These are phyloP conservation scores for Microhierax caerulescens DNA, from an alignment of 2,797 vertebrate genomes.

Conservation along the genomic window DNA sequence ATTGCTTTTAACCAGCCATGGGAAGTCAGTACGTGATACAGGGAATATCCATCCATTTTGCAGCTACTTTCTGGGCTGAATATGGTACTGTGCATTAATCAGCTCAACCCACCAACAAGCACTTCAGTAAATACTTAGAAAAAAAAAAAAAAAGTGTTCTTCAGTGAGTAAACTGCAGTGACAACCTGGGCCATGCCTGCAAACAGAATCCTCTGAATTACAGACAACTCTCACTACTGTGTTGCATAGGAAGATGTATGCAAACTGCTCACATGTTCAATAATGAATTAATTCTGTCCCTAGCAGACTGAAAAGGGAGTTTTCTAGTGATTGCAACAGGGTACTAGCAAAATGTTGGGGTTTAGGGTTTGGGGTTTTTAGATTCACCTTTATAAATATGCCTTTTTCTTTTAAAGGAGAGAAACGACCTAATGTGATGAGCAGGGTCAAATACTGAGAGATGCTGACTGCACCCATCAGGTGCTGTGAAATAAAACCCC, in stretches of 20 bases:
- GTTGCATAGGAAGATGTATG: not conserved
- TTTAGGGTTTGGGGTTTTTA: not conserved
- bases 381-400: not conserved
- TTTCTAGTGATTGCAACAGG: not conserved
- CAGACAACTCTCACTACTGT: not conserved
- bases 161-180: not conserved
- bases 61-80: not conserved
- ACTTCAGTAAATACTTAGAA: not conserved
- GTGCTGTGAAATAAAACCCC: not conserved
- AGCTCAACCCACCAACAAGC: not conserved
- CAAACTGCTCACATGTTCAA: not conserved
- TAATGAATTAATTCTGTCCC: not conserved
- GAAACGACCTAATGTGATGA: not conserved
- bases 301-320: not conserved
- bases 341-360: not conserved
- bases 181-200: not conserved
- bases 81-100: not conserved
- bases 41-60: not conserved
- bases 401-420: not conserved
- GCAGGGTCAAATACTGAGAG: not conserved
- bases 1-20: not conserved
- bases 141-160: not conserved
- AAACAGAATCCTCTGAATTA: not conserved
- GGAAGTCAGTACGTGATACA: not conserved
- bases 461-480: not conserved